Evolutionary conservation across 2,797 vertebrate genomes (phyloP).

Genomic region (Megaceryle alcyon): DNA sequence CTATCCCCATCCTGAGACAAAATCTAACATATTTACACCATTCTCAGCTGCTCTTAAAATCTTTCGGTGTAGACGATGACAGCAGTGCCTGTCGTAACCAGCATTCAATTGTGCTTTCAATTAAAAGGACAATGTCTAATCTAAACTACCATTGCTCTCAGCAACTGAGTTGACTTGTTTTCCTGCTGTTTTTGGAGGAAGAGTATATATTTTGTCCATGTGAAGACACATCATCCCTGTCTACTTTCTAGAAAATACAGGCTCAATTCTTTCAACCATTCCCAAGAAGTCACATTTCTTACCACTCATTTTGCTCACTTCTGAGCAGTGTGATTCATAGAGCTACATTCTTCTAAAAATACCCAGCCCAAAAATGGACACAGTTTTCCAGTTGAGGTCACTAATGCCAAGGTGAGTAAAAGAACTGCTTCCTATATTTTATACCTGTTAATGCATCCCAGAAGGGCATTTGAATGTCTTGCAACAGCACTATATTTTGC

Average conservation of each 20-base stretch:
- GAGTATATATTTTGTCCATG: neutral
- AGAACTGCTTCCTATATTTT: neutral
- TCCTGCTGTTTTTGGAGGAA: neutral
- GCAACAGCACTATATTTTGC: neutral
- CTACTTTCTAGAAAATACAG: neutral
- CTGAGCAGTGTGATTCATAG: neutral
- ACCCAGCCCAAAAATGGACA: neutral
- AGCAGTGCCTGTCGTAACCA: rapidly evolving
- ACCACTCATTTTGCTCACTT: neutral
- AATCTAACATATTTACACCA: neutral
- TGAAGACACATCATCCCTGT: neutral
- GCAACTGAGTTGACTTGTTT: neutral
- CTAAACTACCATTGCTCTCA: neutral
- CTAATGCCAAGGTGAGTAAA: neutral
- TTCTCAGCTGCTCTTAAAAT: neutral
- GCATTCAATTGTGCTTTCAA: neutral
- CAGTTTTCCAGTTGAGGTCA: neutral
- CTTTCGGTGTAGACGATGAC: neutral
- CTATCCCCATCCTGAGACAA: neutral
- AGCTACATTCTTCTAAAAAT: constrained; percentile 14
- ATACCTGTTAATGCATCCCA: neutral
- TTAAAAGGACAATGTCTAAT: neutral
- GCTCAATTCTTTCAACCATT: neutral
- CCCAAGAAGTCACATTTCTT: neutral
- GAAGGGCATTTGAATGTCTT: neutral